Percentiles rank a stretch among this genome's conserved stretches.
phyloP scores from a whole-genome alignment of 1,140 invertebrate genomes.

The Drosophila mayri region DNA sequence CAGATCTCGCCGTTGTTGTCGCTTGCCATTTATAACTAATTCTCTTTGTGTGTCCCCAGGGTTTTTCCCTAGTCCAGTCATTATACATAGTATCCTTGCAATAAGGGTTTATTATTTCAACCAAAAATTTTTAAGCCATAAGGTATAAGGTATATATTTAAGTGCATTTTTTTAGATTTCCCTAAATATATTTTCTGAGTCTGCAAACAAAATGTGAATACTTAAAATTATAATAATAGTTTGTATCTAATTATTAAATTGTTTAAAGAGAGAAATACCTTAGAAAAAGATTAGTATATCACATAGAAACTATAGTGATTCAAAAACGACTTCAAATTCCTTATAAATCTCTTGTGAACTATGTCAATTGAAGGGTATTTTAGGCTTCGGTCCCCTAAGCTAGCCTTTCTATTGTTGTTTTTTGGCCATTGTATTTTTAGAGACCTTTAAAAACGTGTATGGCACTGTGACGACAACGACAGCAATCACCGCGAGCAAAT shows the following conservation, averaged over 20 bases:
- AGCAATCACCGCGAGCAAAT: constrained; percentile 79
- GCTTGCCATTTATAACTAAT: constrained; percentile 74
- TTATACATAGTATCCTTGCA: constrained; percentile 29
- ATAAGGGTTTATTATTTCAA: background rate
- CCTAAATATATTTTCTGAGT: background rate
- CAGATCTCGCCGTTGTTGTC: constrained; percentile 47
- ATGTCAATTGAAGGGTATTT: constrained; percentile 11
- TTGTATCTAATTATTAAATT: background rate
- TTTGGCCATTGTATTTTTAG: constrained; percentile 74
- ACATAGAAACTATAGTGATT: background rate
- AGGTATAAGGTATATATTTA: too few species aligned
- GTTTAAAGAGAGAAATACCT: background rate
- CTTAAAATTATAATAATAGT: background rate
- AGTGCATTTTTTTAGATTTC: too few species aligned
- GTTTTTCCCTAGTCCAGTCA: constrained; percentile 24
- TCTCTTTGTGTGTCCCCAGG: constrained; percentile 68
- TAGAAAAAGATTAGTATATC: background rate
- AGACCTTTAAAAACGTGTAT: constrained; percentile 66
- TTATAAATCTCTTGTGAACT: background rate
- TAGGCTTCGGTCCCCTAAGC: constrained; percentile 18
- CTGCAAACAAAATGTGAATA: background rate
- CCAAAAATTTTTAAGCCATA: background rate
- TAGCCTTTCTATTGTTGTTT: constrained; percentile 16
- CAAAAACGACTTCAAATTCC: background rate
- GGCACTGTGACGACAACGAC: constrained; percentile 40